Evolutionary conservation across 1,140 invertebrate genomes (phyloP), one percentile per base, ranked within the genome.

Genomic region (Drosophila simulans): DNA sequence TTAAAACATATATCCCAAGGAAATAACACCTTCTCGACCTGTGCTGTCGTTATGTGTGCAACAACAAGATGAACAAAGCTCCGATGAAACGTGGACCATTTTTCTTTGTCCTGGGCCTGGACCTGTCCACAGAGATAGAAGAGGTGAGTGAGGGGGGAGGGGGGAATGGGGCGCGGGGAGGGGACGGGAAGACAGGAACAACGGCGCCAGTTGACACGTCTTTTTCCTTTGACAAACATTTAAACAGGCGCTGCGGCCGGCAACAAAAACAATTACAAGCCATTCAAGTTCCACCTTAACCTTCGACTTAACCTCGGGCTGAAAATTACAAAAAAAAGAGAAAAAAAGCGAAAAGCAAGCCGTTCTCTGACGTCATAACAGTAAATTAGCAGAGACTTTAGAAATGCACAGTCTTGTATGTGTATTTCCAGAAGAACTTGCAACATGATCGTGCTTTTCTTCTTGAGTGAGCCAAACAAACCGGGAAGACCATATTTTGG

Each of bases 181-280:
- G 35, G 27, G 63, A 27, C 8, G 37, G 17, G n/a, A 15, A 56
- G 58, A 68, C 66, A 66, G 58, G 68, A 63, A 56, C 49, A 72
- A 59, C 58, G 76, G 70, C 78, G 59, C 78, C 76, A 83, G 46
- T 62, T 83, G 80, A 80, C 68, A 89, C 77, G 84, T 88, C 84
- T 80, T 89, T 79, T 77, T 34, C 42, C 65, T 55, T 86, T 88
- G 83, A 86, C 83, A 86, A 88, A 76, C 82, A 86, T 86, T 86
- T 78, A 70, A 75, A 74, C 60, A 79, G 83, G 49, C 83, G 69
- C 82, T 73, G 58, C 35, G 48, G 49, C 35, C 34, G 20, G 20
- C 57, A 73, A 55, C 66, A 72, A 62, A 76, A 81, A 78, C 82
- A 82, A 85, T 86, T 85, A 85, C 82, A 74, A 86, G 66, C 81